Conservation (phyloP, 1,140 invertebrate genomes). For the Dendroctonus valens region DNA sequence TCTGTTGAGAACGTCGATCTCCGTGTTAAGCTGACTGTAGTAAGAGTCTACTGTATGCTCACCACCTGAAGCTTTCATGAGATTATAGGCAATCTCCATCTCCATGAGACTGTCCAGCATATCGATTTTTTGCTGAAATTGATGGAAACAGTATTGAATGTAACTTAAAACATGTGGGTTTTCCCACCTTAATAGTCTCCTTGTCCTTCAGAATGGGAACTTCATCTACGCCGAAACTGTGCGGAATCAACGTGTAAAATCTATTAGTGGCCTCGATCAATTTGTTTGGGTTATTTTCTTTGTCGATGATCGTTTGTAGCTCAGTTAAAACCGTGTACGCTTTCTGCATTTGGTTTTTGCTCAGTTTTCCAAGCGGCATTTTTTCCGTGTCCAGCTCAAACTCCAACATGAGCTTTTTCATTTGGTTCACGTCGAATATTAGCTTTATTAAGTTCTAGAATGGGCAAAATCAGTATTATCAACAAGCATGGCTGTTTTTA, state of each 20-base stretch:
- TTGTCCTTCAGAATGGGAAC: conserved; percentile 77
- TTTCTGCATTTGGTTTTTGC: conserved; percentile 83
- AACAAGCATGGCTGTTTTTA: conserved; percentile 1
- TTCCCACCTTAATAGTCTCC: conserved; percentile 69
- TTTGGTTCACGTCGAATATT: conserved; percentile 88
- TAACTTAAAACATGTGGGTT: not conserved
- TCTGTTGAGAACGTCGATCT: conserved; percentile 74
- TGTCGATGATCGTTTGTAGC: conserved; percentile 64
- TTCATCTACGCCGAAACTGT: conserved; percentile 85
- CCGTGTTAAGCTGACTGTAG: conserved; percentile 86
- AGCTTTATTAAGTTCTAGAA: conserved; percentile 68
- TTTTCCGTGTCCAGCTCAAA: conserved; percentile 96
- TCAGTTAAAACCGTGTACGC: conserved; percentile 83
- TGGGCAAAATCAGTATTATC: not conserved
- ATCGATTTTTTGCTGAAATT: conserved; percentile 70
- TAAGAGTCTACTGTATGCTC: conserved; percentile 79
- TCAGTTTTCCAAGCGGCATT: conserved; percentile 95
- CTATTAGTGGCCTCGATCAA: conserved; percentile 86
- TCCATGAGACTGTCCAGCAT: conserved; percentile 93
- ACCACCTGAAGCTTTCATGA: conserved; percentile 65
- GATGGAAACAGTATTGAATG: conserved; percentile 24
- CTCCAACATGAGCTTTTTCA: conserved; percentile 91
- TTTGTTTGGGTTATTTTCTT: conserved; percentile 54
- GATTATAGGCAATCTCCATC: conserved; percentile 91
- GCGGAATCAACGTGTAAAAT: conserved; percentile 85